Base-by-base conservation (phyloP, 1,140 invertebrate species). In the Monochamus saltuarius region DNA sequence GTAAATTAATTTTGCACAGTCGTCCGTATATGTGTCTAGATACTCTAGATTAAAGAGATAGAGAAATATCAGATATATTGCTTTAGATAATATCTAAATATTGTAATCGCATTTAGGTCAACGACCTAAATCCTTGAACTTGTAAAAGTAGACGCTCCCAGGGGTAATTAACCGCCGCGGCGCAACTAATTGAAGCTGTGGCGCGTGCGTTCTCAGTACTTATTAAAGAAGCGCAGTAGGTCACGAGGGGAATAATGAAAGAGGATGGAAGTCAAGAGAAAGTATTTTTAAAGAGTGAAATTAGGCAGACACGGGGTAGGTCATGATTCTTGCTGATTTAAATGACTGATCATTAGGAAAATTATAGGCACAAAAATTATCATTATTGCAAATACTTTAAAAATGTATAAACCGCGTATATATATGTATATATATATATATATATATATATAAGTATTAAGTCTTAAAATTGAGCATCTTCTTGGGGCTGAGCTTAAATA, bases 281-380 rank as follows among this genome's bases (percentile, higher is more conserved):
- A 73, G 70, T 72, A 67, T 72, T 73, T 67, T 68, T 72, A 68
- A 72, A 71, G 72, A 73, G 72, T 71, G 72, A 72, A 73, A 72
- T 73, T 73, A 73, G 64, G 68, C 66, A 65, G 57, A 65, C 61
- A 69, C 71, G 67, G 63, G 67, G 59, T 65, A 72, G 70, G 70
- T 71, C 70, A 64, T 57, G 68, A 56, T 54, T 37, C 60, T 53
- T 59, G 40, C 49, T 59, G 34, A 39, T 35, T 46, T 40, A 37
- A 37, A 40, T 64, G 64, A 55, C 59, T 58, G 61, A 61, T 65
- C 59, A 61, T 61, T 65, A 65, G 2, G 22, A 29, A 29, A 29
- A 29, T 6, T 29, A 6, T 29, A 29, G 22, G 22, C 6, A 29
- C 2, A 29, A n/a, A n/a, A n/a, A n/a, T n/a, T n/a, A n/a, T n/a